A percentile compares a stretch with the other conserved stretches of the same genome.
These are phyloP conservation scores for Labeo rohita DNA, from an alignment of 2,113 vertebrate genomes.

Conservation along the genomic window DNA sequence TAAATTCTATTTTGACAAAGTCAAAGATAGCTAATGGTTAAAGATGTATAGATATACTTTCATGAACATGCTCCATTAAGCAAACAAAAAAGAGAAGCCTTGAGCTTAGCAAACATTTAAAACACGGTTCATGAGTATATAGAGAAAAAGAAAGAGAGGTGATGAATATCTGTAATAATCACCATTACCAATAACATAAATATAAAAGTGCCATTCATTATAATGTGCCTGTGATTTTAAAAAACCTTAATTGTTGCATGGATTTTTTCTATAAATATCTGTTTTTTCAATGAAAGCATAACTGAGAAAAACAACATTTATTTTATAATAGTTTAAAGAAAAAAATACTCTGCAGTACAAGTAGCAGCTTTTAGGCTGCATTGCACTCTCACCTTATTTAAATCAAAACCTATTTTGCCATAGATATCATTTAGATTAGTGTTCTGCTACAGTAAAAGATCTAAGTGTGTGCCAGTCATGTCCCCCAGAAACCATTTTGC, in stretches of 20 bases:
- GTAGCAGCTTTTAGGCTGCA: not conserved
- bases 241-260: not conserved
- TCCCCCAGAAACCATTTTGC: not conserved
- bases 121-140: not conserved
- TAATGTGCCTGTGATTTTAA: not conserved
- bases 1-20: conserved; percentile 36
- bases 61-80: not conserved
- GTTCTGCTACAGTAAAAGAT: not conserved
- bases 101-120: not conserved
- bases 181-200: not conserved
- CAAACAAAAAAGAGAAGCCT: not conserved
- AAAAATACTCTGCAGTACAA: not conserved
- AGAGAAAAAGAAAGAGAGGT: not conserved
- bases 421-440: not conserved
- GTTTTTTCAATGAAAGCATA: not conserved
- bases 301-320: not conserved
- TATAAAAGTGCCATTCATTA: not conserved
- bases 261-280: too few species aligned
- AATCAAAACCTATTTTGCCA: not conserved
- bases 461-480: not conserved
- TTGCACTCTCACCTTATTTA: not conserved
- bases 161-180: not conserved
- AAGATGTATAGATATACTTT: not conserved
- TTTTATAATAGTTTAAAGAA: not conserved
- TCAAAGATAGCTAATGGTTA: not conserved